These are phyloP conservation scores for Babyrousa celebensis DNA, from an alignment of 2,797 vertebrate genomes.

Conservation along the genomic window DNA sequence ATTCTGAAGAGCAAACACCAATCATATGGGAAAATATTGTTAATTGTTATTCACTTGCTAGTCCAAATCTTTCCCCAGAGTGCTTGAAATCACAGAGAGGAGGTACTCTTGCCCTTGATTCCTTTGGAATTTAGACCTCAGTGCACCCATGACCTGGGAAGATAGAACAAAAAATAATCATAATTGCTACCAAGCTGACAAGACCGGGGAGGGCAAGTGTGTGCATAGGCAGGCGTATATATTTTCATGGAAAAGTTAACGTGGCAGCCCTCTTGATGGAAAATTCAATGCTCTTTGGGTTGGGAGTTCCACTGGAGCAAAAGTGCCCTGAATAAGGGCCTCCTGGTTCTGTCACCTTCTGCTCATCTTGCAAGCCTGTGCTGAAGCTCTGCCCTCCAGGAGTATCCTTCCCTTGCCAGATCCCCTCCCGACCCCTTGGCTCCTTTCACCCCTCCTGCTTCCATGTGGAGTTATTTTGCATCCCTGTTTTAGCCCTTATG, in stretches of 20 bases:
- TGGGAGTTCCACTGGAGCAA: conserved; percentile 1
- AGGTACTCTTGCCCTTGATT: conserved; percentile 69
- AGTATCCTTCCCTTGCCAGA: not conserved
- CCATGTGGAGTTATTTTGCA: not conserved
- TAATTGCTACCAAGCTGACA: conserved; percentile 69
- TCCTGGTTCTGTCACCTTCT: not conserved
- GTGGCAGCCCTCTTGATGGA: not conserved
- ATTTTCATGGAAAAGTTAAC: conserved; percentile 53
- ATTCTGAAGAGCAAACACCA: conserved; percentile 86
- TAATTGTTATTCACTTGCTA: conserved; percentile 72
- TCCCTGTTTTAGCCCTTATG: not conserved
- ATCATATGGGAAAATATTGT: conserved; percentile 81
- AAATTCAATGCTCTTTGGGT: not conserved
- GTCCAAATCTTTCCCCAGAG: conserved; percentile 76
- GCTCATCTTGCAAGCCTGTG: not conserved
- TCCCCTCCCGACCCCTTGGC: not conserved
- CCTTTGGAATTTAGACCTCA: conserved; percentile 73
- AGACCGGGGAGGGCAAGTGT: conserved; percentile 49
- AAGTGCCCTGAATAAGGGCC: not conserved
- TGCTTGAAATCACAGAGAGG: conserved; percentile 81
- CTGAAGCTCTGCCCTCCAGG: not conserved
- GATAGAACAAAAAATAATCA: conserved; percentile 72
- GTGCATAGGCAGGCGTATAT: not conserved
- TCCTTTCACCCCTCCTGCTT: not conserved
- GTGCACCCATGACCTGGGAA: conserved; percentile 77